Conservation (phyloP, 2,888 invertebrate genomes). For the Mimas tiliae region DNA sequence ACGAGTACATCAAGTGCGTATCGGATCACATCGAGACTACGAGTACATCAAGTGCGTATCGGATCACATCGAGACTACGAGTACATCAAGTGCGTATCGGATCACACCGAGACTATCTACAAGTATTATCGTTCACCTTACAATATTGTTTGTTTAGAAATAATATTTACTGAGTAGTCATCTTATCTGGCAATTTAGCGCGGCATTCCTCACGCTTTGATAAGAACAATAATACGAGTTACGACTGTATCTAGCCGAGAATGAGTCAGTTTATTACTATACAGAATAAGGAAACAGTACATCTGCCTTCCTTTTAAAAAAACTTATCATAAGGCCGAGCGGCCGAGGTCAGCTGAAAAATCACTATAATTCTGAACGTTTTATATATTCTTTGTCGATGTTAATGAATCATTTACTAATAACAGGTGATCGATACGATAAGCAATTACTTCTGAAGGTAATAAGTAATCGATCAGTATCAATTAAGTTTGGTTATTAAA, state of each 20-base stretch:
- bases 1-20: too few relatives aligned
- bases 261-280: conserved; percentile 1
- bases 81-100: neutral
- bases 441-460: neutral
- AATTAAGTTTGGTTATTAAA: neutral
- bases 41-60: neutral
- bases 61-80: neutral
- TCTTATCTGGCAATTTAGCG: conserved; percentile 1
- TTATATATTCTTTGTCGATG: neutral
- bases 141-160: neutral
- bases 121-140: neutral
- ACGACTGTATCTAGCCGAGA: neutral
- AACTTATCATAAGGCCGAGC: conserved; percentile 13
- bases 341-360: conserved; percentile 15
- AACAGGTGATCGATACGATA: neutral
- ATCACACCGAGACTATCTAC: neutral
- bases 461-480: neutral
- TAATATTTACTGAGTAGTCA: neutral
- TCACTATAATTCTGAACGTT: neutral
- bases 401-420: conserved; percentile 1
- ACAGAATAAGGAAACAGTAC: conserved; percentile 2
- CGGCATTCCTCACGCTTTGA: neutral
- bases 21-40: too few relatives aligned
- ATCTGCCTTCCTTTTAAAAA: conserved; percentile 16
- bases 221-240: neutral